Conservation (phyloP, 1,140 invertebrate genomes). For the Lepidurus apus region DNA sequence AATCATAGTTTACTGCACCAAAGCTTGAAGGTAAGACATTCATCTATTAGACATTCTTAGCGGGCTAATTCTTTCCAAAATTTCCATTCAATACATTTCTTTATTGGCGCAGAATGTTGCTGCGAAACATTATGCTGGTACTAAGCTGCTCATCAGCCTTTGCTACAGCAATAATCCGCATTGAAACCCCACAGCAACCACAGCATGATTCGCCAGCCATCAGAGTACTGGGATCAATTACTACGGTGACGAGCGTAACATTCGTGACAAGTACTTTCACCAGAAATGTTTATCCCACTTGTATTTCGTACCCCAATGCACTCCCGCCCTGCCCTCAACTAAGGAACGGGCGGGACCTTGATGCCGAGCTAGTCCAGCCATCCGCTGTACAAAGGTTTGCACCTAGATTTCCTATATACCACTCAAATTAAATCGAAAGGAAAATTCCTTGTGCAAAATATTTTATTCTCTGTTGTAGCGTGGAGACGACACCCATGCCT, state of each 20-base stretch:
- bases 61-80: too few relatives aligned
- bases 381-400: background rate
- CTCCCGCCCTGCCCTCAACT: background rate
- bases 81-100: too few relatives aligned
- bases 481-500: background rate
- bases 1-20: too few relatives aligned
- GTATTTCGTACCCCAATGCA: background rate
- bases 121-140: background rate
- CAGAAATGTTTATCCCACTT: background rate
- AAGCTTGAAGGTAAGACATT: too few relatives aligned
- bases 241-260: background rate
- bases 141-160: background rate
- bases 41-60: too few relatives aligned
- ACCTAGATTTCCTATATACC: too few relatives aligned
- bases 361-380: background rate
- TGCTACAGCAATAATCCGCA: background rate
- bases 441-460: too few relatives aligned
- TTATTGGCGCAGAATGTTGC: background rate
- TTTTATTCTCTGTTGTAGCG: background rate
- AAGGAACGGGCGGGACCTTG: background rate
- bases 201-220: background rate
- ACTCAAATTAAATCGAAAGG: too few relatives aligned
- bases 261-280: background rate
- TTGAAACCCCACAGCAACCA: background rate
- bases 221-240: background rate